Base-by-base conservation (phyloP, 2,888 invertebrate genomes). In the Chrysodeixis includens region DNA sequence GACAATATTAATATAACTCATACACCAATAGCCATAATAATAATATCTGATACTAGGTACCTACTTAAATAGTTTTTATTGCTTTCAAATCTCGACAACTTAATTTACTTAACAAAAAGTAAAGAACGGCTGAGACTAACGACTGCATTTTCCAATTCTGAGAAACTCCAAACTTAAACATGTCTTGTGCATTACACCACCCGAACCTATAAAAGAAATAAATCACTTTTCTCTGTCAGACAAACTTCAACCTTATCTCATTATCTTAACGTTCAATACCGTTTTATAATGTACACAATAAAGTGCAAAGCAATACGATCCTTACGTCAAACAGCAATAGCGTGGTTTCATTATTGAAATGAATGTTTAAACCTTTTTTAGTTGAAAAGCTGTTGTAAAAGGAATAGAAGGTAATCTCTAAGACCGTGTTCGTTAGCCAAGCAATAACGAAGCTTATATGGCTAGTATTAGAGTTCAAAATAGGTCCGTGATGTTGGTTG, bases 151-250 rank as follows among this genome's bases (percentile, higher is more conserved):
- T 87, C 85, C 85, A 83, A 85, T 92, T 92, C 93, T 85, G 67
- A 90, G 93, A 93, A 93, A 76, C 83, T 79, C 83, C 78, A 81
- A 88, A 88, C 88, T 85, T 63, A 78, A 88, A 92, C 90, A 88
- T 86, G 88, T 86, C 89, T 90, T 91, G 85, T 91, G 89, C 91
- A 90, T 89, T 90, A 88, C 83, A 80, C 71, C 69, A 49, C 56
- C 66, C 56, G 68, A 76, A 79, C 71, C 64, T 56, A 62, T 65
- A 74, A 83, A 90, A 83, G 85, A 58, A 79, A 59, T 81, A 86
- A 83, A 67, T 70, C 57, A 72, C 58, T 52, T 12, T n/a, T 7
- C 56, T 3, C 32, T 10, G 49, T 54, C 5, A 22, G 66, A 54
- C 52, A 12, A 84, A 77, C 77, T 55, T 67, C 49, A 52, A 69